These are phyloP conservation scores for Crotalus tigris DNA, from an alignment of 2,113 vertebrate genomes.

Conservation along the genomic window DNA sequence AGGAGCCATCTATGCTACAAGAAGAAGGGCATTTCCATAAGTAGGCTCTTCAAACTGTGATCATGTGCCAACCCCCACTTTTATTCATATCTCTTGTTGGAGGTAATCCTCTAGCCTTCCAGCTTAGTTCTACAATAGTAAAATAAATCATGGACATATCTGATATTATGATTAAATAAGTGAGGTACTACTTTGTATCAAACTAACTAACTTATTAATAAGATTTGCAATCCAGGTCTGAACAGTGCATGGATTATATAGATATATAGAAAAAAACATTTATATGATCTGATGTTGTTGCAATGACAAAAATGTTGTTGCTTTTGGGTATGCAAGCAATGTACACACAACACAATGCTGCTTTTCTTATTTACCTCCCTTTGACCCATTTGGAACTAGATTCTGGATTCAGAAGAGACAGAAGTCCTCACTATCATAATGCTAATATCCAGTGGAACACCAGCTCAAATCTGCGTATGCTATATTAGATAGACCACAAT, in stretches of 20 bases:
- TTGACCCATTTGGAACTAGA: neutral
- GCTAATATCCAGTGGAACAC: neutral
- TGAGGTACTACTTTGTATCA: neutral
- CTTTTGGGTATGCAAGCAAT: neutral
- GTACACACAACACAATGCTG: neutral
- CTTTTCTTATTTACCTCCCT: neutral
- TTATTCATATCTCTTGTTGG: neutral
- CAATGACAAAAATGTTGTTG: neutral
- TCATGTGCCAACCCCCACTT: neutral
- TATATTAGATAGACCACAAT: neutral
- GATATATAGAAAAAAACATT: neutral
- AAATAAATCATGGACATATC: neutral
- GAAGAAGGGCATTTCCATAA: neutral
- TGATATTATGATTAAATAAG: neutral
- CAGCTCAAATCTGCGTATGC: neutral
- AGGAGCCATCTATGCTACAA: neutral
- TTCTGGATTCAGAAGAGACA: neutral
- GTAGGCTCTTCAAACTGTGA: neutral
- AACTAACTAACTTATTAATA: neutral
- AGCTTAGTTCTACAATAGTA: neutral
- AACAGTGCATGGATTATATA: neutral
- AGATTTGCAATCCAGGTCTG: neutral
- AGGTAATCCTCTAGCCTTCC: neutral
- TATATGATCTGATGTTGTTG: neutral
- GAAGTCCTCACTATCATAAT: neutral